These are phyloP conservation scores for Diaprepes abbreviatus DNA, from an alignment of 2,888 invertebrate species.

Conservation along the genomic window DNA sequence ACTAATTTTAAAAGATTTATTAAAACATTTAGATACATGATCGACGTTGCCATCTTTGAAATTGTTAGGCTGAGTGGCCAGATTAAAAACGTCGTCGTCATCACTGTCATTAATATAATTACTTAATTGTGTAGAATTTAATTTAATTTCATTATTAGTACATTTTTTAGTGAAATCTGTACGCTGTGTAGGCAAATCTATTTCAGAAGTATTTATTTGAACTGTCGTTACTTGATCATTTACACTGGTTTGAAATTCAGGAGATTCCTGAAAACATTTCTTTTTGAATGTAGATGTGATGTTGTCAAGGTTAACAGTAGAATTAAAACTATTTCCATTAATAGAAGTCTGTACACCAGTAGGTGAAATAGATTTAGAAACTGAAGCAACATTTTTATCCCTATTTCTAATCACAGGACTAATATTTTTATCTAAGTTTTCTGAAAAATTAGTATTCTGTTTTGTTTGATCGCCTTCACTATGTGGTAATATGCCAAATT, in stretches of 20 bases:
- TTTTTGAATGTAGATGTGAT: too few relatives aligned
- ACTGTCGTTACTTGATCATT: neutral
- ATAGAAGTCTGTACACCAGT: too few relatives aligned
- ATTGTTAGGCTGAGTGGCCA: neutral
- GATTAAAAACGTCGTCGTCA: neutral
- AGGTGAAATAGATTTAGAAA: too few relatives aligned
- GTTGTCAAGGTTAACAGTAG: too few relatives aligned
- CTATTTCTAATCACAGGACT: too few relatives aligned
- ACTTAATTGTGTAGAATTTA: neutral
- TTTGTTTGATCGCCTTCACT: neutral
- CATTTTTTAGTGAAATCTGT: neutral
- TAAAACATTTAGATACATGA: too few relatives aligned
- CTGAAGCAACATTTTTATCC: too few relatives aligned
- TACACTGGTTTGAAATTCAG: neutral
- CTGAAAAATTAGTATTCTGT: neutral
- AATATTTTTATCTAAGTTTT: too few relatives aligned
- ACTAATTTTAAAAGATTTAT: too few relatives aligned
- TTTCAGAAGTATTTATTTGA: neutral
- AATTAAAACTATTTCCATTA: too few relatives aligned
- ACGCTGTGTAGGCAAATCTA: neutral
- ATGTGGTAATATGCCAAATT: constrained; percentile 51
- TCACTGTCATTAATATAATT: neutral
- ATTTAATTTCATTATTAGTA: neutral
- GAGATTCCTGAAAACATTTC: too few relatives aligned
- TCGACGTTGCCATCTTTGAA: too few relatives aligned